Conservation (phyloP, 2,113 vertebrate species). For the Noturus placidus region DNA sequence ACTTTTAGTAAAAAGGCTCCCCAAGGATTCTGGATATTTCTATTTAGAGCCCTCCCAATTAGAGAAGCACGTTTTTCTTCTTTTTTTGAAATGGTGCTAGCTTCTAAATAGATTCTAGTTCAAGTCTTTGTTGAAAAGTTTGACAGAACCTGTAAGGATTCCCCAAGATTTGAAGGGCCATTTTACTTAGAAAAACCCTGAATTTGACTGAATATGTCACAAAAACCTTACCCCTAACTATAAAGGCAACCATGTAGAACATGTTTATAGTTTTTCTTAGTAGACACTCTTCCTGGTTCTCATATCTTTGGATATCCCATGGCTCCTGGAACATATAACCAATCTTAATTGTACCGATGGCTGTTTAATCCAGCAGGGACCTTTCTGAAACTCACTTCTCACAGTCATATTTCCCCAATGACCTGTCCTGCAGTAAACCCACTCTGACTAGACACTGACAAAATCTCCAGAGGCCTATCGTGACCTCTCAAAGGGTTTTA, state of each 20-base stretch:
- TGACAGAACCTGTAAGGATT: background rate
- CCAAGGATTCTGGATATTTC: background rate
- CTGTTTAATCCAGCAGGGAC: background rate
- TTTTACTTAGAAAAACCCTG: background rate
- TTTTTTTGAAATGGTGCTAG: background rate
- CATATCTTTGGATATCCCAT: constrained; percentile 2
- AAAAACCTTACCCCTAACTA: background rate
- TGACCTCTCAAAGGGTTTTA: background rate
- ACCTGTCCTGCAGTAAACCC: background rate
- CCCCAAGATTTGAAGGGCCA: background rate
- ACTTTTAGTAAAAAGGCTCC: background rate
- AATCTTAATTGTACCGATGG: background rate
- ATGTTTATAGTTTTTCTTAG: background rate
- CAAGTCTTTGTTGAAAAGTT: background rate
- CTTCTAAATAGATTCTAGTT: background rate
- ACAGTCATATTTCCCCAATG: background rate
- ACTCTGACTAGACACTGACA: background rate
- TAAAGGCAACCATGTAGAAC: background rate
- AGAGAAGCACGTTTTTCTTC: background rate
- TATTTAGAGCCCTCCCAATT: background rate
- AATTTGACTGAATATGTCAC: background rate
- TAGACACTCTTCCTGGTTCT: background rate
- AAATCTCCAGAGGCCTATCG: background rate
- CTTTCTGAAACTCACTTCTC: background rate
- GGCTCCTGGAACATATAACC: background rate